Percentiles rank a stretch among this genome's conserved stretches.
Evolutionary conservation across 2,113 vertebrate genomes (phyloP).

Genomic region (Anhinga anhinga): DNA sequence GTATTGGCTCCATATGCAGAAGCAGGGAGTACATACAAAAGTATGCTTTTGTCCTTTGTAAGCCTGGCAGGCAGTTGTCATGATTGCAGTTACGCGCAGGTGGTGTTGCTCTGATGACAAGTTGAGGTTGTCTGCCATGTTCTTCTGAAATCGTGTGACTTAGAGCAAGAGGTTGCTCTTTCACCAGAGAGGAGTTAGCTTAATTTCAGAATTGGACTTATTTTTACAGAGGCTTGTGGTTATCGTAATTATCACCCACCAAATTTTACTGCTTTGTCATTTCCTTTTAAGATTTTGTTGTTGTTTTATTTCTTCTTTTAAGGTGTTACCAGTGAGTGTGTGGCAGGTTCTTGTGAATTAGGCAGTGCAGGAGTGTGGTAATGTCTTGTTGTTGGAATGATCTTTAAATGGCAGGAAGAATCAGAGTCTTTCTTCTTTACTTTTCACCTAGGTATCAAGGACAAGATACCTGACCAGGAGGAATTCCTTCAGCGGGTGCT

Average conservation of each 20-base stretch:
- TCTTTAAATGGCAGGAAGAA: background rate
- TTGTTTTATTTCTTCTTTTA: background rate
- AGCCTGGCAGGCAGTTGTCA: background rate
- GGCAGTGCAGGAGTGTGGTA: background rate
- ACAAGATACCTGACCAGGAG: conserved; percentile 88
- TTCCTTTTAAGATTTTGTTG: background rate
- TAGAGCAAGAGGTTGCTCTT: background rate
- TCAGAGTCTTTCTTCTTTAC: background rate
- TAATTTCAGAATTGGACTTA: background rate
- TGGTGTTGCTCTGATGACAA: background rate
- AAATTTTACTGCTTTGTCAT: background rate
- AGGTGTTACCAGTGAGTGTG: background rate
- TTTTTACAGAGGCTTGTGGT: background rate
- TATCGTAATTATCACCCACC: background rate
- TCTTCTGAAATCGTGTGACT: background rate
- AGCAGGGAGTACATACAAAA: background rate
- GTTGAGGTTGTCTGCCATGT: background rate
- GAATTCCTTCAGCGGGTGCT: conserved; percentile 84
- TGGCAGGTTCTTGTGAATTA: background rate
- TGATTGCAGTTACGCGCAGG: background rate
- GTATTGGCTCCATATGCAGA: conserved; percentile 66
- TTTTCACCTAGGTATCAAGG: conserved; percentile 82
- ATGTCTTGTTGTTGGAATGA: background rate
- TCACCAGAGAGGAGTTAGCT: background rate
- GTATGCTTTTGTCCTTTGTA: background rate